Base-by-base conservation (phyloP, 1,140 invertebrate genomes). In the Teleogryllus occipitalis region DNA sequence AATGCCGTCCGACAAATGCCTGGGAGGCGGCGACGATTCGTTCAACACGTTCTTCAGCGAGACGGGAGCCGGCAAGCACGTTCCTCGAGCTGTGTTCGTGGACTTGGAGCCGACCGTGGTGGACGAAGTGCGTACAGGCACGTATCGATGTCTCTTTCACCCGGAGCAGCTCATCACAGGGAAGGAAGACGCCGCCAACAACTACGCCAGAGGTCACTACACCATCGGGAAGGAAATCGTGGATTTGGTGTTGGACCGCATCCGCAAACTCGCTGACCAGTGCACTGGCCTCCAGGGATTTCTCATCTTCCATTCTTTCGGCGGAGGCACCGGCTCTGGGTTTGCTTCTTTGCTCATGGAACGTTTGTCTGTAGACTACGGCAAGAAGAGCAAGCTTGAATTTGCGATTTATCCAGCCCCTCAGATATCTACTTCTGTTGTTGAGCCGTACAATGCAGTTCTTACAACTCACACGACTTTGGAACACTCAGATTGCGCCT, bases 1-100 rank as follows among this genome's bases (percentile, higher is more conserved):
- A 81, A 92, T 92, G 91, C 89, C 90, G 10, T 88, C 89, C 22
- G 90, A 91, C 83, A 89, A 89, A 84, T 89, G 88, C 14, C 87
- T 92, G 76, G 90, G 90, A n/a, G 90, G 91, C 15, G 91, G 92
- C 54, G 93, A 95, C 84, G 94, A 95, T 85, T 95, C 93, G 27
- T 96, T 96, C 87, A 95, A 95, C 85, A 96, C 95, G 8, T 96
- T 96, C 86, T 96, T 96, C 89, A 94, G 93, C 82, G 95, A 97
- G 86, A 97, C 95, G 73, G 93, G 93, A 22, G 90, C 93, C 74
- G 95, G 94, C 78, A 96, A 96, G 85, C 94, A 96, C 86, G 94
- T 96, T 21, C 93, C 93, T 5, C 85, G 90, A 80, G 90, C 90
- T 7, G 92, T 18, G 92, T 91, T 80, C 88, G 27, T 91, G 8